Evolutionary conservation across 2,113 vertebrate species (phyloP).

Genomic region (Dascyllus trimaculatus): DNA sequence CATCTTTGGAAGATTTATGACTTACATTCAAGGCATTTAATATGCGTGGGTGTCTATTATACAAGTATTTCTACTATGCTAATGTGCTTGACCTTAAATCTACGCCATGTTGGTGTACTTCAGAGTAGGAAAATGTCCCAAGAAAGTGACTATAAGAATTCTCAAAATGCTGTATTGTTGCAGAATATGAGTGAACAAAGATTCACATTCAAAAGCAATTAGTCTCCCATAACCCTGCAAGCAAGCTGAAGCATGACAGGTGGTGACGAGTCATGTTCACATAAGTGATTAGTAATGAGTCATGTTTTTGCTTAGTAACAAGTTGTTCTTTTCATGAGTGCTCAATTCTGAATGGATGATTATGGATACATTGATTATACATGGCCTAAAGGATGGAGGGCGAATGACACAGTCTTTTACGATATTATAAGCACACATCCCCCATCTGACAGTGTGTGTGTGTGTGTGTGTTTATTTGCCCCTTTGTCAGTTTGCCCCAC

Average conservation of each 20-base stretch:
- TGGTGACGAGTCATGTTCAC: conserved; percentile 7
- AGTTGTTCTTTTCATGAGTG: conserved; percentile 1
- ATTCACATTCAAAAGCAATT: background rate
- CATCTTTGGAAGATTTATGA: conserved; percentile 3
- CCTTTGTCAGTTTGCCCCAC: background rate
- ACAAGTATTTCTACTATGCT: background rate
- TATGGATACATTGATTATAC: background rate
- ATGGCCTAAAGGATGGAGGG: background rate
- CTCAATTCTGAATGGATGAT: background rate
- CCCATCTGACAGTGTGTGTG: background rate
- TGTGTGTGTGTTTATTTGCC: background rate
- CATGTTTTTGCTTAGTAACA: conserved; percentile 9
- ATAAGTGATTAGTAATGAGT: conserved; percentile 37
- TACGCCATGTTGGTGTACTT: conserved; percentile 3
- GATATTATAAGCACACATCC: background rate
- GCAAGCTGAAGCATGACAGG: background rate
- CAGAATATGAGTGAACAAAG: background rate
- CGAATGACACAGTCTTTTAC: background rate
- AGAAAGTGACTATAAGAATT: too few relatives aligned
- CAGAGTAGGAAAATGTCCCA: too few relatives aligned
- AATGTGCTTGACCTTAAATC: background rate
- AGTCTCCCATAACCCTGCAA: background rate
- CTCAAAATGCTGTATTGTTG: too few relatives aligned
- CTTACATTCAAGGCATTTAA: conserved; percentile 5
- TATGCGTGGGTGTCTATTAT: conserved; percentile 6